phyloP scores from a whole-genome alignment of 1,140 invertebrate species.

The Zaprionus inermis region DNA sequence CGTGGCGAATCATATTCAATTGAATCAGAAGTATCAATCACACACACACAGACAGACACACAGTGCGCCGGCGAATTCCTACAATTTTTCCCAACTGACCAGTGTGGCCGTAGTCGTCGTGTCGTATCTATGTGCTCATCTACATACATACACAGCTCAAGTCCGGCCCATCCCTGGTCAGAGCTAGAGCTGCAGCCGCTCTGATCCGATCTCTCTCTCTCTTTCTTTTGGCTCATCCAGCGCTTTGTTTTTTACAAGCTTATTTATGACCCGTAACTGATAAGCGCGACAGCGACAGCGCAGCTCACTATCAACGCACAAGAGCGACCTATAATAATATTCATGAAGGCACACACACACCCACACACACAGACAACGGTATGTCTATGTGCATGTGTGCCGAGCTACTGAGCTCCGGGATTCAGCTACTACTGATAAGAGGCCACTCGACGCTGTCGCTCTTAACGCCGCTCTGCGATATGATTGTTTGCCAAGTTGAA shows the following conservation, averaged over 20 bases:
- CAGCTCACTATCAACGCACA: slow-evolving; percentile 48
- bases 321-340: slow-evolving; percentile 62
- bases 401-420: slow-evolving; percentile 35
- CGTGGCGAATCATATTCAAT: slow-evolving; percentile 34
- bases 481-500: slow-evolving; percentile 61
- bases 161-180: slow-evolving; percentile 12
- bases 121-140: not conserved
- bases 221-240: slow-evolving; percentile 23
- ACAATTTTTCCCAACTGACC: not conserved
- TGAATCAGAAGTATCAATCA: slow-evolving; percentile 47
- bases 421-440: slow-evolving; percentile 59
- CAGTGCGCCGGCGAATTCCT: slow-evolving; percentile 32
- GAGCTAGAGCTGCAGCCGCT: slow-evolving; percentile 8
- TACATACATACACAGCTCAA: not conserved
- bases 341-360: slow-evolving; percentile 6
- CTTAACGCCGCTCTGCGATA: slow-evolving; percentile 37
- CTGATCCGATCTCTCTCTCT: not conserved
- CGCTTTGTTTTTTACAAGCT: slow-evolving; percentile 15
- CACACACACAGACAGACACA: slow-evolving; percentile 5
- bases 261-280: slow-evolving; percentile 47
- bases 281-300: slow-evolving; percentile 54
- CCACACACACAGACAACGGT: not conserved
- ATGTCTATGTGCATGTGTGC: not conserved
- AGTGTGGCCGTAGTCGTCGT: not conserved
- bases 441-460: slow-evolving; percentile 33